A percentile compares a stretch with the other conserved stretches of the same genome.
Evolutionary conservation across 1,140 invertebrate genomes (phyloP).

Genomic region (Polyergus mexicanus): DNA sequence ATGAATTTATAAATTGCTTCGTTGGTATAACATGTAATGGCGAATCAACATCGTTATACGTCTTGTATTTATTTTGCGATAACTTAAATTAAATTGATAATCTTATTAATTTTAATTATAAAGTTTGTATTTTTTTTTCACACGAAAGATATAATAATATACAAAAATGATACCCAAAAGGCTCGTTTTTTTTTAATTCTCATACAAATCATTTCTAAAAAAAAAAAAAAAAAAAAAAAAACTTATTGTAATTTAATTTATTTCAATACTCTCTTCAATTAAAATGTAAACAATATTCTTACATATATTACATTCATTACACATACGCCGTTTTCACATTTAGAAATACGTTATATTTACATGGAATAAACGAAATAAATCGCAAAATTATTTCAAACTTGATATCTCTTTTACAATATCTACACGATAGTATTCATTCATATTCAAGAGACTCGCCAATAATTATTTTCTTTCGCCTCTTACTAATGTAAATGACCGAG

Average conservation of each 20-base stretch:
- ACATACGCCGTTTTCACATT: not conserved
- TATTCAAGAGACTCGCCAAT: too few relatives aligned
- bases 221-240: too few relatives aligned
- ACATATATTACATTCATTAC: not conserved
- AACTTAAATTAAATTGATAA: not conserved
- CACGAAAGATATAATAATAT: not conserved
- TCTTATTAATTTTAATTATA: not conserved
- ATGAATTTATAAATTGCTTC: constrained; percentile 4
- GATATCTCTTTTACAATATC: not conserved
- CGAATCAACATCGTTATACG: not conserved
- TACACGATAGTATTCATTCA: not conserved
- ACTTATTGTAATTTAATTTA: not conserved
- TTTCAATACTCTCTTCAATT: not conserved
- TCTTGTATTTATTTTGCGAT: constrained; percentile 13
- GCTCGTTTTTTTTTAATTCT: not conserved
- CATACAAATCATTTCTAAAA: too few relatives aligned
- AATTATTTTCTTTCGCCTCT: not conserved
- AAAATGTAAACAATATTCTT: not conserved
- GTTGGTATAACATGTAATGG: not conserved
- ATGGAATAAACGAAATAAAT: not conserved
- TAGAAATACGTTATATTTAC: not conserved
- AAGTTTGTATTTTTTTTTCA: not conserved
- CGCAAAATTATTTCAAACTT: not conserved
- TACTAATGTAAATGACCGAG: not conserved
- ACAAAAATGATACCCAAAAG: not conserved